Conservation (phyloP, 2,113 vertebrate genomes). For the Colossoma macropomum region DNA sequence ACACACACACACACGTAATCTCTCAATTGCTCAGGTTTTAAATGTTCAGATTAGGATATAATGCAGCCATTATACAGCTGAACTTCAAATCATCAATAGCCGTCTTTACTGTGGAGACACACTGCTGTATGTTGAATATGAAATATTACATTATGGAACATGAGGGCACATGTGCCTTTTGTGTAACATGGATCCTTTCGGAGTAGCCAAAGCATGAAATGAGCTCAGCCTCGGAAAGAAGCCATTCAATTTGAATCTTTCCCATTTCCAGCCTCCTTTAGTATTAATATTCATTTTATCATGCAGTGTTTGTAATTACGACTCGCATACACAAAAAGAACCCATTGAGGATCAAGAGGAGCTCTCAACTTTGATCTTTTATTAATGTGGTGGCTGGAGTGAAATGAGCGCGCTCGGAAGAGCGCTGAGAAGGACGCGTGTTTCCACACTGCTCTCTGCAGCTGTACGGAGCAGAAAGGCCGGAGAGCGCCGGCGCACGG, state of each 20-base stretch:
- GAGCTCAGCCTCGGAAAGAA: conserved; percentile 48
- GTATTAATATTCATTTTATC: conserved; percentile 60
- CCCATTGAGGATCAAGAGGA: conserved; percentile 47
- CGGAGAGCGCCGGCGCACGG: background rate
- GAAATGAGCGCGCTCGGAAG: conserved; percentile 55
- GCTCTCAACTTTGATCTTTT: conserved; percentile 60
- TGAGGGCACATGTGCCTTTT: conserved; percentile 37
- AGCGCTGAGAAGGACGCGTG: conserved; percentile 29
- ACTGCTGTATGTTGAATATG: conserved; percentile 36
- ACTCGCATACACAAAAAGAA: conserved; percentile 43
- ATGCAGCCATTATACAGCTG: background rate
- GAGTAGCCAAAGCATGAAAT: conserved; percentile 56
- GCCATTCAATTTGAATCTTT: conserved; percentile 47
- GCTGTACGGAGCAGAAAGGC: background rate
- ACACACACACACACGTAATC: background rate
- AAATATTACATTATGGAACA: conserved; percentile 46
- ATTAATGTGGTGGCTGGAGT: conserved; percentile 48
- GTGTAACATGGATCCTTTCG: conserved; percentile 49
- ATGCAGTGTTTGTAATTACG: conserved; percentile 59
- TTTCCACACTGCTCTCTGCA: background rate
- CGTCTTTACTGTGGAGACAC: background rate
- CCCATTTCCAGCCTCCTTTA: conserved; percentile 54
- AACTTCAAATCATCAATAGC: conserved; percentile 18
- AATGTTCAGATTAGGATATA: conserved; percentile 4
- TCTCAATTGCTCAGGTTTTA: conserved; percentile 1